Conservation (phyloP, 2,113 vertebrate species). For the Baryphthengus martii region DNA sequence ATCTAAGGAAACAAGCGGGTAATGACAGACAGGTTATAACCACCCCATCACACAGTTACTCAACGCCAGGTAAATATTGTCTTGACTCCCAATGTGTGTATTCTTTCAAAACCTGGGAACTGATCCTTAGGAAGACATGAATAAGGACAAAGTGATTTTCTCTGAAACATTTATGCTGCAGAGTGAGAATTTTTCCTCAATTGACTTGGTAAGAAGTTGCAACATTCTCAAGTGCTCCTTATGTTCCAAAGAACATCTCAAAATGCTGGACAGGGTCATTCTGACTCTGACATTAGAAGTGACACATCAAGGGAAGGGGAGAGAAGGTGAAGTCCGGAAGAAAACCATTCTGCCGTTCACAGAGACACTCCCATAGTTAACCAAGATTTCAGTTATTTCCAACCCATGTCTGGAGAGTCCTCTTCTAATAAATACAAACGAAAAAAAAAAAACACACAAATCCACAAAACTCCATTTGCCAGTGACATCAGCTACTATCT, state of each 20-base stretch:
- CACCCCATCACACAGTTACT: not conserved
- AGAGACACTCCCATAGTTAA: not conserved
- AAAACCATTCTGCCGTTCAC: not conserved
- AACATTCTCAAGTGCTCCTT: accelerated
- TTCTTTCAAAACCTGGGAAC: not conserved
- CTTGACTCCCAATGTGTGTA: not conserved
- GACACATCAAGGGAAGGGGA: not conserved
- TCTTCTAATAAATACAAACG: not conserved
- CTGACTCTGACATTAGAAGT: not conserved
- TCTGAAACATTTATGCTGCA: too few relatives aligned
- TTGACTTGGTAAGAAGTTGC: not conserved
- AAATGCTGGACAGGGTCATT: not conserved
- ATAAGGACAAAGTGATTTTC: not conserved
- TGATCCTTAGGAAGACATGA: not conserved
- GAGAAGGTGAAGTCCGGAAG: not conserved
- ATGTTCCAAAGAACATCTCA: not conserved
- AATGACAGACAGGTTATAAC: not conserved
- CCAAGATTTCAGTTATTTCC: not conserved
- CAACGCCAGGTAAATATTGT: not conserved
- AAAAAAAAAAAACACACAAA: too few relatives aligned
- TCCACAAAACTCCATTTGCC: not conserved
- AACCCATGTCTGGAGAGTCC: not conserved
- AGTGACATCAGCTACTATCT: not conserved
- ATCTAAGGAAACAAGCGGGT: not conserved
- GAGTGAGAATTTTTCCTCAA: not conserved